A percentile compares a stretch with the other conserved stretches of the same genome.
phyloP scores from a whole-genome alignment of 2,797 vertebrate species.

The Petrocephalus sullivani region DNA sequence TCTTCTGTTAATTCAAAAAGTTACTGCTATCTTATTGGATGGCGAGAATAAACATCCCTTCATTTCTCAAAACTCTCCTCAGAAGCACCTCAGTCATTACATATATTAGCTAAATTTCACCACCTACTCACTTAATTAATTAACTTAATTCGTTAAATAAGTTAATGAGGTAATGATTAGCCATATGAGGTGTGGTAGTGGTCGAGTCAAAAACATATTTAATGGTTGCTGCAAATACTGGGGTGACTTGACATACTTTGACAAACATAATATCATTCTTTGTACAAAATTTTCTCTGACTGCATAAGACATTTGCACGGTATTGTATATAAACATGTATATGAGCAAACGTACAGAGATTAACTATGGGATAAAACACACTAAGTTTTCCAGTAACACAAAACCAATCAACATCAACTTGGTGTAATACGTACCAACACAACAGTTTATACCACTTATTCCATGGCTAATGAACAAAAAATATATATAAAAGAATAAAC shows the following conservation, averaged over 20 bases:
- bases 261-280: background rate
- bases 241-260: background rate
- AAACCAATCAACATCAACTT: background rate
- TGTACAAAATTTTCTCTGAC: background rate
- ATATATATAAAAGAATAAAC: too few species aligned
- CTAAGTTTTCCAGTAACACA: background rate
- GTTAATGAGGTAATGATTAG: background rate
- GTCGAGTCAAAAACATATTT: background rate
- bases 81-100: background rate
- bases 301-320: background rate
- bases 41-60: background rate
- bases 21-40: background rate
- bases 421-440: too few species aligned
- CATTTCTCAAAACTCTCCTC: background rate
- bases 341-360: background rate
- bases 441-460: background rate
- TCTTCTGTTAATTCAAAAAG: background rate
- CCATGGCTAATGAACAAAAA: background rate
- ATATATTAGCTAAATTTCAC: background rate
- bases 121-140: background rate
- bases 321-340: background rate
- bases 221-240: background rate
- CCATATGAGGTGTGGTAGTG: background rate
- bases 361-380: background rate
- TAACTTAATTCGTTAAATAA: background rate